Conservation (phyloP, 2,113 vertebrate genomes). For the Blennius ocellaris region DNA sequence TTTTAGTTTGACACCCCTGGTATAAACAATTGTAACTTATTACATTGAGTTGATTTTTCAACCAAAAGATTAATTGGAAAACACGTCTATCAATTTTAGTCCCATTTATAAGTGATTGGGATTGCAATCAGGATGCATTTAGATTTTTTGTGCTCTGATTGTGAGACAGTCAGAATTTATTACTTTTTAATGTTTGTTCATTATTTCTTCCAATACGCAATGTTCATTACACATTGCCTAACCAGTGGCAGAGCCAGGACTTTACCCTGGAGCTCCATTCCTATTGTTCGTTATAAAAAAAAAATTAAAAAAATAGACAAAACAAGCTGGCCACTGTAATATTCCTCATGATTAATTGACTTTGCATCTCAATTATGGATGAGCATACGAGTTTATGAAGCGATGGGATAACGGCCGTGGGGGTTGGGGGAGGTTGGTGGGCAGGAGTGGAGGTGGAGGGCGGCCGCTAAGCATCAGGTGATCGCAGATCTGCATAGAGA, state of each 20-base stretch:
- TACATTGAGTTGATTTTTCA: too few species aligned
- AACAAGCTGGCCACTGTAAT: slow-evolving; percentile 33
- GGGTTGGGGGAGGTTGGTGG: too few species aligned
- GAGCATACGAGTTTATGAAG: slow-evolving; percentile 49
- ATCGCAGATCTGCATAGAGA: neutral
- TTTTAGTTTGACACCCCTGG: too few species aligned
- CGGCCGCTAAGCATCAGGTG: slow-evolving; percentile 18
- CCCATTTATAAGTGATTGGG: too few species aligned
- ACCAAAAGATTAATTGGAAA: too few species aligned
- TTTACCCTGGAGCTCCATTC: neutral
- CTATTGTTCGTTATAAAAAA: slow-evolving; percentile 43
- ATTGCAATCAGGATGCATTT: too few species aligned
- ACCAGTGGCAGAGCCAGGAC: neutral
- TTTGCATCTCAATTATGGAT: slow-evolving; percentile 63
- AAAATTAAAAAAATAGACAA: slow-evolving; percentile 20
- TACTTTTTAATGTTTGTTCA: neutral
- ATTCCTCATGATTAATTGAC: slow-evolving; percentile 69
- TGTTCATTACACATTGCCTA: slow-evolving; percentile 7
- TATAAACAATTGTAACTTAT: too few species aligned
- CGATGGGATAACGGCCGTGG: slow-evolving; percentile 24
- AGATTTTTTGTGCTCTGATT: too few species aligned
- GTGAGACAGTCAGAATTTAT: neutral
- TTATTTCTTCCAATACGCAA: neutral
- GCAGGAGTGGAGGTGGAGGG: too few species aligned
- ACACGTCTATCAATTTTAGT: too few species aligned